Evolutionary conservation across 2,113 vertebrate genomes (phyloP).

Genomic region (Proteles cristata): DNA sequence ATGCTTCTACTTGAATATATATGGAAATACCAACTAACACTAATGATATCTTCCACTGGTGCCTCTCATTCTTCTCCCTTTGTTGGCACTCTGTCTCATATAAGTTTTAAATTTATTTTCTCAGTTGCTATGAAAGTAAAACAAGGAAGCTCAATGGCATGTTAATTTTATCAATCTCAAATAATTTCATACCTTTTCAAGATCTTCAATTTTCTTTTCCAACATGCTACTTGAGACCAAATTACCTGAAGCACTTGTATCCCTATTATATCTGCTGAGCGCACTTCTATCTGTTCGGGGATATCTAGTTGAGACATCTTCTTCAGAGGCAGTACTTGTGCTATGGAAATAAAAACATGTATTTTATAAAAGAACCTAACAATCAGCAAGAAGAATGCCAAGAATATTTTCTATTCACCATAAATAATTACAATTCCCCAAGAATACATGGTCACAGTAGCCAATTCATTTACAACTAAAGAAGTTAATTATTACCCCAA

Average conservation of each 20-base stretch:
- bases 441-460: neutral
- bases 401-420: slow-evolving; percentile 42
- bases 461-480: neutral
- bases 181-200: slow-evolving; percentile 91
- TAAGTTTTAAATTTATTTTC: slow-evolving; percentile 5
- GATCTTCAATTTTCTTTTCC: slow-evolving; percentile 96
- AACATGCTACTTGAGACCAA: slow-evolving; percentile 84
- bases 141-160: neutral
- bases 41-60: neutral
- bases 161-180: slow-evolving; percentile 44
- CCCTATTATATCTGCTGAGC: slow-evolving; percentile 88
- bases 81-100: neutral
- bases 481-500: slow-evolving; percentile 20
- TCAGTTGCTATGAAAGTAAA: neutral
- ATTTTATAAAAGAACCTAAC: slow-evolving; percentile 3
- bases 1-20: neutral
- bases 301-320: slow-evolving; percentile 88
- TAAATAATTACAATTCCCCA: slow-evolving; percentile 6
- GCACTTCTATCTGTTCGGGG: slow-evolving; percentile 85
- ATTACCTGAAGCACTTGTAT: slow-evolving; percentile 85
- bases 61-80: neutral
- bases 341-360: slow-evolving; percentile 81
- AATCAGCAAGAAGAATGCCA: neutral
- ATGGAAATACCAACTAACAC: neutral
- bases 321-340: slow-evolving; percentile 86